phyloP scores from a whole-genome alignment of 2,797 vertebrate genomes.

The Lacerta bilineata region DNA sequence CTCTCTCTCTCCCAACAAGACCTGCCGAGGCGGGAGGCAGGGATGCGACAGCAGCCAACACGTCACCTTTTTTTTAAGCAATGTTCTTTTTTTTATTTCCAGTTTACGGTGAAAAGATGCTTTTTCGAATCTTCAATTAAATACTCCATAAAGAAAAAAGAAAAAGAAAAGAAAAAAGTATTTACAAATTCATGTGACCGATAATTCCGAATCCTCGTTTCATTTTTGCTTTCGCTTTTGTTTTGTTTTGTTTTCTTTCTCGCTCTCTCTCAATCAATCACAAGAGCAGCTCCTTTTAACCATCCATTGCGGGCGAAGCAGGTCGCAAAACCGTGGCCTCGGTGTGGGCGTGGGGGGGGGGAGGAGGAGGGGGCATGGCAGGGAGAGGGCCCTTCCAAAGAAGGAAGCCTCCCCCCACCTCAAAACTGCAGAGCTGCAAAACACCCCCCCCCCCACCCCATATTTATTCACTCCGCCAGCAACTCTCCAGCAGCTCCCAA shows the following conservation, averaged over 20 bases:
- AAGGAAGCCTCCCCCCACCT: background rate
- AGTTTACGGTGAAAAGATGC: slow-evolving; percentile 93
- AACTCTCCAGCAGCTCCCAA: slow-evolving; percentile 15
- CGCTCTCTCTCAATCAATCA: slow-evolving; percentile 84
- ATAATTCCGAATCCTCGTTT: slow-evolving; percentile 84
- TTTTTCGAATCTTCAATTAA: slow-evolving; percentile 90
- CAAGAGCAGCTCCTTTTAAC: slow-evolving; percentile 84
- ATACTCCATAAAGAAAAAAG: slow-evolving; percentile 88
- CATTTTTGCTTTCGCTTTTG: background rate
- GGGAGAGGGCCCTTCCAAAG: background rate
- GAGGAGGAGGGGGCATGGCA: background rate
- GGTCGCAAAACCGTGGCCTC: slow-evolving; percentile 67
- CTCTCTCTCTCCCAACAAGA: background rate
- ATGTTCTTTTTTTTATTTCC: slow-evolving; percentile 88
- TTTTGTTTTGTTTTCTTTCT: background rate
- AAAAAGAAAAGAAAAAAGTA: slow-evolving; percentile 80
- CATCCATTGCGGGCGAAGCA: slow-evolving; percentile 79
- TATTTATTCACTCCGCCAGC: accelerated
- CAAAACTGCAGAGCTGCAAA: too few relatives aligned
- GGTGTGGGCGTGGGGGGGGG: slow-evolving; percentile 45
- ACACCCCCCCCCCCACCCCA: too few relatives aligned
- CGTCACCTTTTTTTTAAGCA: slow-evolving; percentile 73
- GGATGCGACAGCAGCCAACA: slow-evolving; percentile 69
- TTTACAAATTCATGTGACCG: slow-evolving; percentile 91
- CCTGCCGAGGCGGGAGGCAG: background rate